Evolutionary conservation across 2,113 vertebrate genomes (phyloP).

Genomic region (Anguilla japonica): DNA sequence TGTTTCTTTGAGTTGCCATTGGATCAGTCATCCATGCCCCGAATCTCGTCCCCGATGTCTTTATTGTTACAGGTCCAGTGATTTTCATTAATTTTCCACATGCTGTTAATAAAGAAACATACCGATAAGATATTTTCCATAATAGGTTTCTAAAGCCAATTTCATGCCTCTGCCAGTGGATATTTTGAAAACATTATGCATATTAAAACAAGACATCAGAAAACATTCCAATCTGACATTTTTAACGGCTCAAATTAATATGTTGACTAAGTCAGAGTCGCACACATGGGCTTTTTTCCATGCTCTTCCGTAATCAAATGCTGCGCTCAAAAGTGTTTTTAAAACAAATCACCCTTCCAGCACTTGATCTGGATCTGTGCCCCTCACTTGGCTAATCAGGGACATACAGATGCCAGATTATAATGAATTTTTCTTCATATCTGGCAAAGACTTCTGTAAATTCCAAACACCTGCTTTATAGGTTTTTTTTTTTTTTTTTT

Average conservation of each 20-base stretch:
- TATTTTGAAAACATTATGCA: constrained; percentile 44
- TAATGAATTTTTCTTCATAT: too few relatives aligned
- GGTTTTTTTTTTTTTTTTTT: too few relatives aligned
- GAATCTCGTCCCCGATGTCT: constrained; percentile 96
- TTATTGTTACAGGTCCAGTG: constrained; percentile 91
- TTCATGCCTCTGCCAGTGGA: constrained; percentile 60
- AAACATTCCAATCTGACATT: constrained; percentile 19
- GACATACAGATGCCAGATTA: not conserved
- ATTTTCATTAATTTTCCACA: constrained; percentile 99
- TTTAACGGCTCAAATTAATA: constrained; percentile 9
- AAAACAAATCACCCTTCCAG: not conserved
- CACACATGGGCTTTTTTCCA: constrained; percentile 10
- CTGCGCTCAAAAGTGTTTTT: constrained; percentile 4
- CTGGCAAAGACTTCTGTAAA: too few relatives aligned
- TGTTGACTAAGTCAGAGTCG: constrained; percentile 27
- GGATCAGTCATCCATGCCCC: constrained; percentile 99
- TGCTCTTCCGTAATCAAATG: not conserved
- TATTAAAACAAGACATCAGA: constrained; percentile 52
- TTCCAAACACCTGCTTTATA: too few relatives aligned
- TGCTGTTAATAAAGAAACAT: constrained; percentile 75
- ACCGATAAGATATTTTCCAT: constrained; percentile 56
- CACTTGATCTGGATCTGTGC: too few relatives aligned
- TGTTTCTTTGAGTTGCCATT: constrained; percentile 84
- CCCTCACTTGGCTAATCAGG: not conserved
- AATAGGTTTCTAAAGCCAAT: constrained; percentile 65